Conservation (phyloP, 2,797 vertebrate species). For the Amphiprion clarkii region DNA sequence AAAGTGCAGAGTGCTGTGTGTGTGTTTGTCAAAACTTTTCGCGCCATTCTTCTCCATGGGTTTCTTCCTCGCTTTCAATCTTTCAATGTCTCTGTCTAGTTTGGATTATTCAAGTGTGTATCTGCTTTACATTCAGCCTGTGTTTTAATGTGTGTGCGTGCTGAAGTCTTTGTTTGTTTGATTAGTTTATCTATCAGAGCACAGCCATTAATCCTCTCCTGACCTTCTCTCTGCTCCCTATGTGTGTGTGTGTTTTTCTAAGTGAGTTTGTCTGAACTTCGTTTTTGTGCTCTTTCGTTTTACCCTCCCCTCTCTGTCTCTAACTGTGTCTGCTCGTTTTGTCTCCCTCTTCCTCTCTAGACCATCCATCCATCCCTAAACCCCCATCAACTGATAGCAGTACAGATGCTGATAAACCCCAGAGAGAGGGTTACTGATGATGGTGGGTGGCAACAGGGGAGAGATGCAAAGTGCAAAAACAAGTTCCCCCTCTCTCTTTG, state of each 20-base stretch:
- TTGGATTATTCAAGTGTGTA: constrained; percentile 60
- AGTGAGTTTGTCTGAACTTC: constrained; percentile 71
- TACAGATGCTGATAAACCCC: constrained; percentile 66
- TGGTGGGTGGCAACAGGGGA: constrained; percentile 47
- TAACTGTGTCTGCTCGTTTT: constrained; percentile 32
- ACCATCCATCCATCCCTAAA: constrained; percentile 62
- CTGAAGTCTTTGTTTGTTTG: constrained; percentile 79
- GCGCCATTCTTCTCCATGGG: constrained; percentile 42
- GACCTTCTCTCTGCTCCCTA: constrained; percentile 75
- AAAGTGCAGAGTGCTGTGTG: constrained; percentile 34
- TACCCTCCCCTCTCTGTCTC: constrained; percentile 12
- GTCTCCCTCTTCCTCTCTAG: constrained; percentile 41
- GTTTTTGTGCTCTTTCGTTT: constrained; percentile 56
- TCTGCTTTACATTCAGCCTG: constrained; percentile 70
- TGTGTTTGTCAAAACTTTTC: constrained; percentile 22
- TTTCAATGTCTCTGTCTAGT: constrained; percentile 51
- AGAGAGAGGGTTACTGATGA: constrained; percentile 58
- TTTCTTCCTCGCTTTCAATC: constrained; percentile 46
- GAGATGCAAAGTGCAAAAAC: constrained; percentile 51
- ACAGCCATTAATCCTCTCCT: constrained; percentile 81
- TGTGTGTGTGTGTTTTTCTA: constrained; percentile 40
- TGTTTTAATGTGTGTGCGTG: constrained; percentile 68
- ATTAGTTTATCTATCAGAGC: constrained; percentile 82
- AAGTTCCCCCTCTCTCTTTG: constrained; percentile 24
- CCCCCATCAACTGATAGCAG: constrained; percentile 53